Evolutionary conservation across 1,140 invertebrate genomes (phyloP).

Genomic region (Drosophila orena): DNA sequence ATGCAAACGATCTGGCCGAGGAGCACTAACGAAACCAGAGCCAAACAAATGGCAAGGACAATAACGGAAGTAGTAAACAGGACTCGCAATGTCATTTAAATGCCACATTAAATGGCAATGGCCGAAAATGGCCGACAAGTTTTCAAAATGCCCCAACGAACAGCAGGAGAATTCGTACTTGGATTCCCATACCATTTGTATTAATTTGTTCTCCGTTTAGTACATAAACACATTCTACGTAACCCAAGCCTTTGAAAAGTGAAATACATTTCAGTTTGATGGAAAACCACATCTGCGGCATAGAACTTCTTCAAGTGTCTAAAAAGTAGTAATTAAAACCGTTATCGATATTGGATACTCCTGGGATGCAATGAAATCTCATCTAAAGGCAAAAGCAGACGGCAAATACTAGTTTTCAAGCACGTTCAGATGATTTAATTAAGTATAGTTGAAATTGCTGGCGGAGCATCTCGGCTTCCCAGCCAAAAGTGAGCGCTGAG

Average conservation of each 20-base stretch:
- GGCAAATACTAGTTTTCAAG: background rate
- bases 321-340: too few relatives aligned
- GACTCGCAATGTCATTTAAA: constrained; percentile 52
- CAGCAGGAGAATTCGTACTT: background rate
- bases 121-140: constrained; percentile 16
- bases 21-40: constrained; percentile 17
- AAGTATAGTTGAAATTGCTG: constrained; percentile 6
- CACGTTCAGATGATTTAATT: constrained; percentile 9
- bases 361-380: too few relatives aligned
- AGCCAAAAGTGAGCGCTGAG: background rate
- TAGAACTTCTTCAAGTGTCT: too few relatives aligned
- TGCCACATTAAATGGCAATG: constrained; percentile 62
- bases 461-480: background rate
- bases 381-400: background rate
- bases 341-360: background rate
- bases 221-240: too few relatives aligned
- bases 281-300: too few relatives aligned
- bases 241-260: background rate
- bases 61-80: constrained; percentile 16
- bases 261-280: background rate
- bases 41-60: constrained; percentile 8
- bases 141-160: constrained; percentile 5
- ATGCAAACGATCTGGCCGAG: constrained; percentile 64
- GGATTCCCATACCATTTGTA: background rate
- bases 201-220: too few relatives aligned